phyloP scores from a whole-genome alignment of 2,797 vertebrate species.

The Gorsachius magnificus region DNA sequence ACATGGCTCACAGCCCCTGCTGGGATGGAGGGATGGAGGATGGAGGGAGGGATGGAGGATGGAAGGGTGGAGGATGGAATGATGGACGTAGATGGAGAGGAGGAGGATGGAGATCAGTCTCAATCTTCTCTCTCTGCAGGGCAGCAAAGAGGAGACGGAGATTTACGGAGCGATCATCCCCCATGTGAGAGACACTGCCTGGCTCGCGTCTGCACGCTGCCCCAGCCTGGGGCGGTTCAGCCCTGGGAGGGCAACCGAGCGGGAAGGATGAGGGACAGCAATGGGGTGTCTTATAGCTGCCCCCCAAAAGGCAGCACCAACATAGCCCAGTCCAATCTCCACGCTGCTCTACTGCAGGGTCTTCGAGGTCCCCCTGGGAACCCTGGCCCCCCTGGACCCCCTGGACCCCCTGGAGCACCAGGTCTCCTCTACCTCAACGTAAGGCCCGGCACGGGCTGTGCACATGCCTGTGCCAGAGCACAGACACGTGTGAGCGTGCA shows the following conservation, averaged over 20 bases:
- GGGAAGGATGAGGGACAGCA: neutral
- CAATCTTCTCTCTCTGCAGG: neutral
- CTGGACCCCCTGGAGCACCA: slow-evolving; percentile 55
- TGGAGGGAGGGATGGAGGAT: neutral
- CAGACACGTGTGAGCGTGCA: accelerated
- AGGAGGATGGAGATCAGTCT: neutral
- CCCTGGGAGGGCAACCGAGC: neutral
- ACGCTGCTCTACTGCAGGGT: slow-evolving; percentile 22
- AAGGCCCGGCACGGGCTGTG: neutral
- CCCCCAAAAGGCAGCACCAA: neutral
- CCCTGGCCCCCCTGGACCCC: neutral
- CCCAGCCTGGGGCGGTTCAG: neutral
- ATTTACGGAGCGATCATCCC: neutral
- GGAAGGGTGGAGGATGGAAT: neutral
- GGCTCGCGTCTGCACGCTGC: accelerated
- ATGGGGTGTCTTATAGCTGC: accelerated
- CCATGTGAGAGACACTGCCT: neutral
- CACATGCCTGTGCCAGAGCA: neutral
- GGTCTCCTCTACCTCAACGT: slow-evolving; percentile 70
- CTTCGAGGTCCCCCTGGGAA: slow-evolving; percentile 44
- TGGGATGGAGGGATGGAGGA: neutral
- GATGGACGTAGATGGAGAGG: neutral
- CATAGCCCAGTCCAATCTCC: neutral
- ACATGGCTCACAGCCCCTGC: neutral
- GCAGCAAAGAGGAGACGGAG: neutral